phyloP scores from a whole-genome alignment of 2,113 vertebrate genomes.

The Danio rerio region GRCz12tu NC_133176.1:45583001-45583500 shows the following conservation, averaged over 20 bases:
- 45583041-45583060: background rate
- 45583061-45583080: background rate
- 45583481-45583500: background rate
- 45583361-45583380: background rate
- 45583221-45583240: too few species aligned
- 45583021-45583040: slow-evolving; percentile 8
- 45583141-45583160: too few species aligned
- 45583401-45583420: slow-evolving; percentile 42
- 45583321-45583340: too few species aligned
- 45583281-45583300: too few species aligned
- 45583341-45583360: too few species aligned
- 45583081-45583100: background rate
- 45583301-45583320: too few species aligned
- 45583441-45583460: slow-evolving; percentile 36
- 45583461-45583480: background rate
- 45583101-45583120: background rate
- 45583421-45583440: slow-evolving; percentile 34
- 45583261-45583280: too few species aligned
- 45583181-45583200: too few species aligned
- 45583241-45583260: too few species aligned
- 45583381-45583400: slow-evolving; percentile 1
- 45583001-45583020: background rate
- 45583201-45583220: too few species aligned
- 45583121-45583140: background rate
- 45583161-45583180: too few species aligned